phyloP scores from a whole-genome alignment of 2,888 invertebrate species.

The Carpatolechia fugitivella region DNA sequence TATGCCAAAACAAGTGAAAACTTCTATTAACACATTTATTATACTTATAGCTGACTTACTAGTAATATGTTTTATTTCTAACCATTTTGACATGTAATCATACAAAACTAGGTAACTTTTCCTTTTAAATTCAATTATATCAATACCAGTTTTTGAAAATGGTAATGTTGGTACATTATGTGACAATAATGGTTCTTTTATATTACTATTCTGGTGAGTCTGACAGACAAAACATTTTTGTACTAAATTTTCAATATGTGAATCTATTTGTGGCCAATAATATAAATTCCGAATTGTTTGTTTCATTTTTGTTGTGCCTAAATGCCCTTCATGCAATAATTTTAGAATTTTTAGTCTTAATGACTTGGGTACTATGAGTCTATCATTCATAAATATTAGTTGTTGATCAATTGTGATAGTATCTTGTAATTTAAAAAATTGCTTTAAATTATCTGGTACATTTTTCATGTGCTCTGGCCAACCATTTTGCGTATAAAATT shows the following conservation, averaged over 20 bases:
- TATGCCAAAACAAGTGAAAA: constrained; percentile 22
- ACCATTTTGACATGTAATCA: constrained; percentile 13
- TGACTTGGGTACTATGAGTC: constrained; percentile 19
- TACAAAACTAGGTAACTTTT: constrained; percentile 20
- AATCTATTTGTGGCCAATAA: constrained; percentile 38
- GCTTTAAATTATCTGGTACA: constrained; percentile 15
- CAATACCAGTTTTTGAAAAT: constrained; percentile 23
- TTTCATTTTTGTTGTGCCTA: constrained; percentile 38
- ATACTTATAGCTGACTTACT: constrained; percentile 17
- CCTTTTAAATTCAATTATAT: constrained; percentile 23
- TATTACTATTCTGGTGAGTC: constrained; percentile 25
- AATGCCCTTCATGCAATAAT: constrained; percentile 36
- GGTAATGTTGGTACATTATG: constrained; percentile 22
- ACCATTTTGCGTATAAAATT: constrained; percentile 16
- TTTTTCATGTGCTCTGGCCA: constrained; percentile 20
- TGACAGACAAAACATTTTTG: constrained; percentile 24
- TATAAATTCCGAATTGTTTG: constrained; percentile 31
- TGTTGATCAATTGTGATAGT: constrained; percentile 3
- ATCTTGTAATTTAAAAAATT: constrained; percentile 21
- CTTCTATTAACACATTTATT: constrained; percentile 17
- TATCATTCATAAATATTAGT: constrained; percentile 16
- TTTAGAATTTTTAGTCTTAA: constrained; percentile 17
- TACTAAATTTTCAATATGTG: constrained; percentile 31
- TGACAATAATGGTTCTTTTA: constrained; percentile 23
- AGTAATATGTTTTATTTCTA: constrained; percentile 15